Conservation (phyloP, 53 echinoderm and acorn worm species). For the Henricia sp. region DNA sequence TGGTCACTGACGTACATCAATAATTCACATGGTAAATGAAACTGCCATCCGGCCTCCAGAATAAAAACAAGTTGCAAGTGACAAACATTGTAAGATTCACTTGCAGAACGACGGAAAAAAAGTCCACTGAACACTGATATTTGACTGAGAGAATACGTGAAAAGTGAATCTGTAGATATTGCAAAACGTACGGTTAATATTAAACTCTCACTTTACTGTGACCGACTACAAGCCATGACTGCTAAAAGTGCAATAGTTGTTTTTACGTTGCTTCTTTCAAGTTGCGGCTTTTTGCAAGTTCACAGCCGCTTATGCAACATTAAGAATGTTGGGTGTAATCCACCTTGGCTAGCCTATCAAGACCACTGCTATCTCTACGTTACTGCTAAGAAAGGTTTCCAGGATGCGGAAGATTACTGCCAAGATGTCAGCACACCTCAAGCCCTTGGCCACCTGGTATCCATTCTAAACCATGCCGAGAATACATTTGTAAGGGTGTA, state of each 20-base stretch:
- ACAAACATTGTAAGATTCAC: no score
- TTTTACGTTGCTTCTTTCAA: not conserved
- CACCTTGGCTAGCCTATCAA: not conserved
- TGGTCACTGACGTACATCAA: no score
- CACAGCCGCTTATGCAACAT: not conserved
- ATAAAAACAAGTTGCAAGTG: no score
- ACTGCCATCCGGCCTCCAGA: no score
- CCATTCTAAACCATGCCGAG: not conserved
- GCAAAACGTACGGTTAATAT: no score
- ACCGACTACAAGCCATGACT: not conserved
- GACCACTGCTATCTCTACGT: constrained; percentile 21
- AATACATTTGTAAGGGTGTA: not conserved
- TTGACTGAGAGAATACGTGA: no score
- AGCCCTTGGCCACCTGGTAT: not conserved
- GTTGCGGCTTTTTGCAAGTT: not conserved
- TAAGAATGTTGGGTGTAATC: not conserved
- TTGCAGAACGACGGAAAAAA: no score
- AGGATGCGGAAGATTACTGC: constrained; percentile 4
- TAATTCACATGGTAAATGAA: no score
- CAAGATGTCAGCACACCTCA: not conserved
- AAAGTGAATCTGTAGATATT: no score
- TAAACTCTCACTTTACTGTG: no score
- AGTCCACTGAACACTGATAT: no score
- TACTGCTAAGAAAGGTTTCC: not conserved
- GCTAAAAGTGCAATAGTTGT: not conserved